Conservation (phyloP, 2,797 vertebrate genomes). For the Sparidentex hasta region DNA sequence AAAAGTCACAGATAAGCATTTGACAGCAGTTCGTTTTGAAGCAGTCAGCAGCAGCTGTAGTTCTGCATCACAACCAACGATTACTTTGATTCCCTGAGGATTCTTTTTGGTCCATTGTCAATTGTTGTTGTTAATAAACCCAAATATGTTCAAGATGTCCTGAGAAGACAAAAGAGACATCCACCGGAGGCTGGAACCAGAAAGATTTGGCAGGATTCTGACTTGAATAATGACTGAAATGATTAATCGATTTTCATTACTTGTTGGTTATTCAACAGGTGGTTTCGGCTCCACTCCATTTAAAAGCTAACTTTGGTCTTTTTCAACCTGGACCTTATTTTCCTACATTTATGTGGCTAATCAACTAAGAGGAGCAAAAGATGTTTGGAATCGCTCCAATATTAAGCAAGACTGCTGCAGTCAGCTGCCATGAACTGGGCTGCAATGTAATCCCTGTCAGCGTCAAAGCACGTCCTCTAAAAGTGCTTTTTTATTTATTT, state of each 20-base stretch:
- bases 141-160: background rate
- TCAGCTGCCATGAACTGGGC: no score
- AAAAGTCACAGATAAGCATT: constrained; percentile 38
- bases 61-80: background rate
- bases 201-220: background rate
- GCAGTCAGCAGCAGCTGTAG: background rate
- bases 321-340: no score
- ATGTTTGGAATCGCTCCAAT: no score
- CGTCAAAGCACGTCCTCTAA: no score
- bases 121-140: background rate
- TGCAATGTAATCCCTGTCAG: no score
- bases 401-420: no score
- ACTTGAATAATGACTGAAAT: background rate
- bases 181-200: background rate
- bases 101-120: background rate
- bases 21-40: background rate
- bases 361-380: no score
- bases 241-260: background rate
- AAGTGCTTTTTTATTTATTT: no score
- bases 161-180: no score
- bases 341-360: no score
- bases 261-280: background rate
- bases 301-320: background rate
- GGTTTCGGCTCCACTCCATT: background rate
- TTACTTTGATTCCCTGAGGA: background rate